phyloP scores from a whole-genome alignment of 2,797 vertebrate species.

The Trematomus bernacchii region DNA sequence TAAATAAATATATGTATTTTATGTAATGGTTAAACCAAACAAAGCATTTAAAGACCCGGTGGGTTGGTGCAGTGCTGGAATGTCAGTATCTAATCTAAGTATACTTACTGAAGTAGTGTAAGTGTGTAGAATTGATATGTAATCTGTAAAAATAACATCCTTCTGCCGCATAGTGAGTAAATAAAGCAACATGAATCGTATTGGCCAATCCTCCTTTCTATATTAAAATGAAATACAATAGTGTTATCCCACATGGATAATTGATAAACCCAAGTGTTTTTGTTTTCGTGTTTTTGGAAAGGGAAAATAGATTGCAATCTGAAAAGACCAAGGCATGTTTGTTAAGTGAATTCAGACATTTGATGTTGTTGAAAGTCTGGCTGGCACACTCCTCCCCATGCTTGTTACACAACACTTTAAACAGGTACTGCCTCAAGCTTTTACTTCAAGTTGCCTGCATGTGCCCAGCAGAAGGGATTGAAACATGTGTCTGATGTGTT shows the following conservation, averaged over 20 bases:
- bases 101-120: too few relatives aligned
- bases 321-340: background rate
- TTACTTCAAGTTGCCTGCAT: background rate
- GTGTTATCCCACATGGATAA: background rate
- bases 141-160: background rate
- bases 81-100: too few relatives aligned
- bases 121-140: too few relatives aligned
- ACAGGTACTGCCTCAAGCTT: constrained; percentile 15
- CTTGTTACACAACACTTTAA: constrained; percentile 3
- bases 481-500: constrained; percentile 6
- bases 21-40: too few relatives aligned
- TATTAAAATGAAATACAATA: background rate
- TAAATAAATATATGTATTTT: too few relatives aligned
- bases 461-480: background rate
- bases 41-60: too few relatives aligned
- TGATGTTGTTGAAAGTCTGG: constrained; percentile 21
- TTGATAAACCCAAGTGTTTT: background rate
- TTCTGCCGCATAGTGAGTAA: background rate
- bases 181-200: background rate
- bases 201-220: background rate
- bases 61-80: too few relatives aligned
- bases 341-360: constrained; percentile 11
- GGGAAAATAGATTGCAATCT: background rate
- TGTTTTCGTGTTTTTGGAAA: background rate
- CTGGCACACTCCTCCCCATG: background rate